Conservation (phyloP, 2,888 invertebrate species). For the Melipona bicolor region DNA sequence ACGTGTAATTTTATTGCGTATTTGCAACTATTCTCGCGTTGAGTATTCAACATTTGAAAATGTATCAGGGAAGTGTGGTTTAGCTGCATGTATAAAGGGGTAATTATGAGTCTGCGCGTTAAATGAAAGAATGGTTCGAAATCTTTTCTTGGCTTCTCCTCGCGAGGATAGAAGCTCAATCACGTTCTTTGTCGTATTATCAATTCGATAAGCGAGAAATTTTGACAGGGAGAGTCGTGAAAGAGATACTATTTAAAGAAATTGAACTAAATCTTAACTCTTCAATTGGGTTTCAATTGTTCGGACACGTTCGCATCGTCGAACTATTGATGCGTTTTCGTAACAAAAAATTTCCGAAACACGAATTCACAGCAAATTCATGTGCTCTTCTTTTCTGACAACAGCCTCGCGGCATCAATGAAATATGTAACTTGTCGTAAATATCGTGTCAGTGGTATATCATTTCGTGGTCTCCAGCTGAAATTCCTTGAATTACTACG, state of each 20-base stretch:
- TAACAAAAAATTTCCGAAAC: neutral
- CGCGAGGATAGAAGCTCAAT: neutral
- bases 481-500: neutral
- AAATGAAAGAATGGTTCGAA: constrained; percentile 1
- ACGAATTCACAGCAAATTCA: constrained; percentile 5
- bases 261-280: neutral
- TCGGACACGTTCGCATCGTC: neutral
- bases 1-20: neutral
- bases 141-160: constrained; percentile 14
- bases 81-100: constrained; percentile 22
- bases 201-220: constrained; percentile 8
- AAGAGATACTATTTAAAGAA: constrained; percentile 1
- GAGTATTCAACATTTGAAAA: neutral
- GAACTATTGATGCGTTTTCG: neutral
- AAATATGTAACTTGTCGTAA: neutral
- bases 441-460: neutral
- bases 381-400: neutral
- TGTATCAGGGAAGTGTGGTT: constrained; percentile 43
- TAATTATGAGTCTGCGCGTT: constrained; percentile 23
- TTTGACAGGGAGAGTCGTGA: neutral
- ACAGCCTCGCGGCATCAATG: too few species aligned
- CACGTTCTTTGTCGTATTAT: constrained; percentile 6
- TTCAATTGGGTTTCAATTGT: neutral
- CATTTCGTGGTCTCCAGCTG: neutral
- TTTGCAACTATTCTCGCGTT: too few species aligned